phyloP scores from a whole-genome alignment of 2,113 vertebrate species.

The Nothocercus nigrocapillus region DNA sequence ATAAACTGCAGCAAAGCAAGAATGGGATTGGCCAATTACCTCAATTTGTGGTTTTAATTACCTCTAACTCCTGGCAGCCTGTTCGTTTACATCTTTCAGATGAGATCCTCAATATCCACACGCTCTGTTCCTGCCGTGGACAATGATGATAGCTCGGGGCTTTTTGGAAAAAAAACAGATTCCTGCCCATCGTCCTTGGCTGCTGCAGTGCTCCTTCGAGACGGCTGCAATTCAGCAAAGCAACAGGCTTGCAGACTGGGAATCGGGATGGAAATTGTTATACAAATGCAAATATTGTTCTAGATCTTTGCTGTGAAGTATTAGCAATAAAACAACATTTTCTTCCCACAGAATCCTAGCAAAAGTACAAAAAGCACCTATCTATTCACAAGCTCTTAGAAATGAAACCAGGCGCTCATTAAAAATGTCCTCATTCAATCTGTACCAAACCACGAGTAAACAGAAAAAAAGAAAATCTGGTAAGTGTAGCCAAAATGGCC shows the following conservation, averaged over 20 bases:
- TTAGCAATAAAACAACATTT: neutral
- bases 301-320: neutral
- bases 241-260: neutral
- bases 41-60: constrained; percentile 59
- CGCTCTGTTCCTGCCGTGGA: constrained; percentile 32
- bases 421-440: neutral
- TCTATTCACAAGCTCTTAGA: neutral
- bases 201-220: constrained; percentile 2
- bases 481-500: neutral
- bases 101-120: constrained; percentile 33
- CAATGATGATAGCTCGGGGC: constrained; percentile 43
- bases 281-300: constrained; percentile 30
- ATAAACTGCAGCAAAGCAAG: neutral
- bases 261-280: constrained; percentile 31
- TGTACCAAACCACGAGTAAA: neutral
- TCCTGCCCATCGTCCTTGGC: constrained; percentile 41
- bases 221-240: constrained; percentile 40
- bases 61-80: constrained; percentile 30
- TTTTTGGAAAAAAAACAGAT: constrained; percentile 34
- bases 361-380: neutral
- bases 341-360: neutral
- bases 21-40: constrained; percentile 1
- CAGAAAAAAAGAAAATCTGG: neutral
- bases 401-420: neutral
- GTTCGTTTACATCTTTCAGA: constrained; percentile 50